These are phyloP conservation scores for Eupeodes latifasciatus DNA, from an alignment of 2,888 invertebrate genomes.

Conservation along the genomic window DNA sequence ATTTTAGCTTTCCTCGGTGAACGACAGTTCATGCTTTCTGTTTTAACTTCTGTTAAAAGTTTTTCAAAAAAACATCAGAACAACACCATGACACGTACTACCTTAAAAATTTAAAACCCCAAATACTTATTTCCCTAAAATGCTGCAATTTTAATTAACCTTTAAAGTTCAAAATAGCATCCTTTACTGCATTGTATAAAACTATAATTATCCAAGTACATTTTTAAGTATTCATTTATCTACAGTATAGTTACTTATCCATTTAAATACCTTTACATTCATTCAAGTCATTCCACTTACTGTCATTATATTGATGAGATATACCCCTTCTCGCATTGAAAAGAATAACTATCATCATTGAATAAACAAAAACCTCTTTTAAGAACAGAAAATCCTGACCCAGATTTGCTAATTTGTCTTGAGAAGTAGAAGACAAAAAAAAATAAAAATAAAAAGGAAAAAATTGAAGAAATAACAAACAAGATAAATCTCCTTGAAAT, in stretches of 20 bases:
- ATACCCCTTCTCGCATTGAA: neutral
- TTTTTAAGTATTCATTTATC: neutral
- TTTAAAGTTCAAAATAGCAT: neutral
- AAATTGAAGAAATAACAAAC: neutral
- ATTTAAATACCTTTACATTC: conserved; percentile 7
- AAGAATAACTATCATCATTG: neutral
- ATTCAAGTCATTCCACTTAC: neutral
- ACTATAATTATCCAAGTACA: neutral
- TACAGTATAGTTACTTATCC: neutral
- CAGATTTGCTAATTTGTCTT: conserved; percentile 35
- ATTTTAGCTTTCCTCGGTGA: too few relatives aligned
- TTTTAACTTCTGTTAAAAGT: too few relatives aligned
- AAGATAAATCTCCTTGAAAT: neutral
- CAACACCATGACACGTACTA: too few relatives aligned
- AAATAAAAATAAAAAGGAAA: neutral
- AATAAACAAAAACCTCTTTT: neutral
- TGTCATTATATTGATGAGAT: conserved; percentile 19
- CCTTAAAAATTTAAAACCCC: too few relatives aligned
- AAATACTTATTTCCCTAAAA: neutral
- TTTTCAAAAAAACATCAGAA: too few relatives aligned
- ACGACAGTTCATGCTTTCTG: too few relatives aligned
- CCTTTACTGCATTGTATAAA: neutral
- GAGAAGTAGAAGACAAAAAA: neutral
- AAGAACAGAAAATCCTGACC: conserved; percentile 15
- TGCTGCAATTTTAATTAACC: neutral